Conservation (phyloP, 2,797 vertebrate species). For the Mus minutoides region DNA sequence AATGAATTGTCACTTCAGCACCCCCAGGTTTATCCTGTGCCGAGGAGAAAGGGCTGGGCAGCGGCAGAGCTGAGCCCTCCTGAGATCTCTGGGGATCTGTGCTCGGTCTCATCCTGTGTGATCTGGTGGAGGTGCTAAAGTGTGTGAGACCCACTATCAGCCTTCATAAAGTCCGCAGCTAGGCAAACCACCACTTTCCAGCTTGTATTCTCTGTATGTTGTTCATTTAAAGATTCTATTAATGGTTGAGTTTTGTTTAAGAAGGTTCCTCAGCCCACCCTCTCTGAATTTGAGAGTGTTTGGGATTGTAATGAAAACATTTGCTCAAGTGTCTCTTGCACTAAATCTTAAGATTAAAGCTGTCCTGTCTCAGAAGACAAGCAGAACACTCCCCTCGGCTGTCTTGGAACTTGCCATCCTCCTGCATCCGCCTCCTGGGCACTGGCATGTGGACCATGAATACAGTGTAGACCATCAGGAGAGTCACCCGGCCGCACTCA, state of each 20-base stretch:
- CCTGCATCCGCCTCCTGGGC: not conserved
- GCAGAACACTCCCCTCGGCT: not conserved
- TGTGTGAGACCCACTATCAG: not conserved
- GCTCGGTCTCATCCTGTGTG: not conserved
- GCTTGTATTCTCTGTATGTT: not conserved
- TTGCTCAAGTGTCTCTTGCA: not conserved
- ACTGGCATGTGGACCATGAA: not conserved
- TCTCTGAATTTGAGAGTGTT: not conserved
- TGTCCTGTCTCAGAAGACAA: too few relatives aligned
- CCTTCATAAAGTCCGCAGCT: not conserved
- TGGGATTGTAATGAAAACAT: not conserved
- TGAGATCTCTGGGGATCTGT: rapidly evolving
- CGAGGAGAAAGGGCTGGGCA: not conserved
- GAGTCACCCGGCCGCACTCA: not conserved
- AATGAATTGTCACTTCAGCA: not conserved
- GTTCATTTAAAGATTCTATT: not conserved
- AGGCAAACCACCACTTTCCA: not conserved
- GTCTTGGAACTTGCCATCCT: not conserved
- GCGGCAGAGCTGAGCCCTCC: not conserved
- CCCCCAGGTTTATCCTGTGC: not conserved
- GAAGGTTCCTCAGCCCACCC: not conserved
- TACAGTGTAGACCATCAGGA: not conserved
- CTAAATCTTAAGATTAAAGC: not conserved
- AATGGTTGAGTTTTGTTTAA: not conserved
- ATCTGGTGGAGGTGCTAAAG: not conserved